These are phyloP conservation scores for Lepidurus couesii DNA, from an alignment of 1,140 invertebrate species.

Conservation along the genomic window DNA sequence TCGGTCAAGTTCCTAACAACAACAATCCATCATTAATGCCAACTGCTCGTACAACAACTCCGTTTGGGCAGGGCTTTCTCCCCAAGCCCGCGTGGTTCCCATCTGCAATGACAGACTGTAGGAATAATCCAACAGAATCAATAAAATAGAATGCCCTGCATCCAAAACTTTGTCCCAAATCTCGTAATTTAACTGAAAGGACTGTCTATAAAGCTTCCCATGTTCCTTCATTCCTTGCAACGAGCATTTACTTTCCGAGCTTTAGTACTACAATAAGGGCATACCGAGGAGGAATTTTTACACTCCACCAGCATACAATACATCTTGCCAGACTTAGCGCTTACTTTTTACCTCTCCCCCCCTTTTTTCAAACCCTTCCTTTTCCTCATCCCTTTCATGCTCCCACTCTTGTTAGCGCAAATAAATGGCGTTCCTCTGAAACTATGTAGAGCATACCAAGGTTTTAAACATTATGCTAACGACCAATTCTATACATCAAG, in stretches of 20 bases:
- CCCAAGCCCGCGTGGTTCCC: too few relatives aligned
- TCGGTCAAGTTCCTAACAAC: not conserved
- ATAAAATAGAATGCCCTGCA: too few relatives aligned
- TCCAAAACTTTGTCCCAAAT: too few relatives aligned
- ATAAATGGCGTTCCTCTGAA: conserved; percentile 14
- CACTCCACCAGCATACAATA: conserved; percentile 15
- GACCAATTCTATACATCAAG: conserved; percentile 18
- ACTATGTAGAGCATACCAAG: not conserved
- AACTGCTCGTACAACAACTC: not conserved
- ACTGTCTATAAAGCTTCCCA: too few relatives aligned
- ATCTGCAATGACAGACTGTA: too few relatives aligned
- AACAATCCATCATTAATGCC: not conserved
- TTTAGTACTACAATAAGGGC: not conserved
- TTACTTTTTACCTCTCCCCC: not conserved
- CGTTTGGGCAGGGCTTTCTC: not conserved
- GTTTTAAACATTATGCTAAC: conserved; percentile 16
- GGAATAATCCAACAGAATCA: too few relatives aligned
- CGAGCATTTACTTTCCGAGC: not conserved
- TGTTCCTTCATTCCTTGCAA: not conserved
- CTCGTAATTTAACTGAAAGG: too few relatives aligned
- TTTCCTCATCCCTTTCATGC: not conserved
- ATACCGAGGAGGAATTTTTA: not conserved
- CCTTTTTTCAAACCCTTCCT: not conserved
- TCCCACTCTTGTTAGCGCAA: conserved; percentile 10
- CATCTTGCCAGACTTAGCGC: not conserved